Conservation (phyloP, 2,888 invertebrate species). For the Pristionchus fissidentatus region DNA sequence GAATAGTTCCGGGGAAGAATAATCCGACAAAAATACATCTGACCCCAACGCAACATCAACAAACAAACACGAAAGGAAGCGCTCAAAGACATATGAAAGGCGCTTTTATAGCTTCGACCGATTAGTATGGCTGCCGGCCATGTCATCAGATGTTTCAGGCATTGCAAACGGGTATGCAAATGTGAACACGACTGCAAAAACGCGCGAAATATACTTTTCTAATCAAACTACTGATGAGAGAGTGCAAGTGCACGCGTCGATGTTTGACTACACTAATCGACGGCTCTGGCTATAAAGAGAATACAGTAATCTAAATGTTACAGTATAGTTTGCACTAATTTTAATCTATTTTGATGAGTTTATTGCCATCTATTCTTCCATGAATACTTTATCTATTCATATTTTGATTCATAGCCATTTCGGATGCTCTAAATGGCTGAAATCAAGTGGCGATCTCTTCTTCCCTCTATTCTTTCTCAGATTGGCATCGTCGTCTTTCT, state of each 20-base stretch:
- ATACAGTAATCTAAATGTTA: background rate
- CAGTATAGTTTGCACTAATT: no score
- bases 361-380: no score
- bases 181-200: background rate
- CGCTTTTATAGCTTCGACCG: no score
- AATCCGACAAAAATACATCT: no score
- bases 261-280: background rate
- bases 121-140: no score
- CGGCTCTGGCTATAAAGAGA: background rate
- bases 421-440: background rate
- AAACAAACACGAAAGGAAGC: background rate
- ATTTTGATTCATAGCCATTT: background rate
- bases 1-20: no score
- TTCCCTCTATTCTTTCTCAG: constrained; percentile 21
- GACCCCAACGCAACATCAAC: background rate
- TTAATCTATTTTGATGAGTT: no score
- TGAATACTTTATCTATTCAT: no score
- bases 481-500: background rate
- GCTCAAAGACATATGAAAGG: background rate
- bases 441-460: background rate
- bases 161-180: background rate
- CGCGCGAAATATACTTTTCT: constrained; percentile 24
- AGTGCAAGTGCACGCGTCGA: background rate
- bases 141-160: no score
- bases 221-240: background rate